These are phyloP conservation scores for Corythornis leucogaster DNA, from an alignment of 2,797 vertebrate genomes.

Conservation along the genomic window DNA sequence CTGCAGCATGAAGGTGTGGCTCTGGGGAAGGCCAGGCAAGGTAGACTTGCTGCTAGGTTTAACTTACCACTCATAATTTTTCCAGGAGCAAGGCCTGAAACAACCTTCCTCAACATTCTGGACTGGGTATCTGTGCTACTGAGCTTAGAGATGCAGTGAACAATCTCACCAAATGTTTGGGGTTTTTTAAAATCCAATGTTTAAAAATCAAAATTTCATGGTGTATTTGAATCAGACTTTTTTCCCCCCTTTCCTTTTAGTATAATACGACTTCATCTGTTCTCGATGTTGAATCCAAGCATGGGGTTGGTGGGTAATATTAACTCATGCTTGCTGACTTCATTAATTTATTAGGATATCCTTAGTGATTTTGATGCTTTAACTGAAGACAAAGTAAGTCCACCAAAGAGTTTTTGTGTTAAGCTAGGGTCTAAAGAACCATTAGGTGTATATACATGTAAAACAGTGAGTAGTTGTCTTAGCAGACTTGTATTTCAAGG, in stretches of 20 bases:
- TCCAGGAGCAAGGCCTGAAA: not conserved
- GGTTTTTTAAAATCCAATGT: not conserved
- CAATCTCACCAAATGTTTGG: not conserved
- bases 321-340: not conserved
- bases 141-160: not conserved
- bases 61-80: not conserved
- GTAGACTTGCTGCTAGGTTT: not conserved
- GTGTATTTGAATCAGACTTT: not conserved
- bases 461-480: not conserved
- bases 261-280: not conserved
- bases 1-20: not conserved
- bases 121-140: not conserved
- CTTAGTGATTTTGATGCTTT: not conserved
- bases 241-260: not conserved
- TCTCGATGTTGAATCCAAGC: not conserved
- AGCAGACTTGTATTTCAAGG: not conserved
- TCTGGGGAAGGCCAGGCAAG: not conserved
- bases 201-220: not conserved
- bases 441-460: not conserved
- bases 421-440: not conserved
- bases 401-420: not conserved
- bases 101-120: not conserved
- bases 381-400: not conserved
- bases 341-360: constrained; percentile 1
- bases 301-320: not conserved